Base-by-base conservation (phyloP, 2,113 vertebrate species). In the Tangachromis dhanisi region DNA sequence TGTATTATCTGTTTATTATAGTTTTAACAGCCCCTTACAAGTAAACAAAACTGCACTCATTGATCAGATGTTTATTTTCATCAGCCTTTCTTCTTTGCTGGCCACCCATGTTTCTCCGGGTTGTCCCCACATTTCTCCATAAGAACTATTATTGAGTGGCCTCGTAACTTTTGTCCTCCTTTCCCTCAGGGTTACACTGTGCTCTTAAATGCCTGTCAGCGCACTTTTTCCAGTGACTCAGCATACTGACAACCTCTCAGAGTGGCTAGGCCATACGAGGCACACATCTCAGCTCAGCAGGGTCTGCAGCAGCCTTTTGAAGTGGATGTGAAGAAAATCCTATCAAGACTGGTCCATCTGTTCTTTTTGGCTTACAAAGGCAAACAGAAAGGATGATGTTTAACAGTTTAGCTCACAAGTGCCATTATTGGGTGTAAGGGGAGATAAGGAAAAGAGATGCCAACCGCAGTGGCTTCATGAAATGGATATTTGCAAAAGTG, bases 241-340 rank as follows among this genome's bases (percentile, higher is more conserved):
- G 88, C 86, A 55, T 89, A 90, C 87, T 81, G 93, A 93, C 55
- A 89, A 86, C 81, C 82, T 88, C 88, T 89, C 88, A 45, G 76
- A 63, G 73, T 4, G 88, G 13, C 83, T 9, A 47, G 68, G 57
- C 51, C 24, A 3, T 8, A 68, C 12, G 3, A 86, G 59, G 54
- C 84, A 73, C 76, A 40, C 17, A 7, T 83, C 85, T 83, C 87
- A 66, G 81, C 61, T 59, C 61, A 80, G 78, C 85, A 47, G 90
- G 54, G 54, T 85, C 82, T 51, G 29, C 54, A 13, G 76, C 3
- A 38, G 81, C 71, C 55, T 84, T 94, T 88, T 81, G 61, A 92
- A 80, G 83, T 33, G 71, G 55, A 80, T 31, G 63, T 80, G 86
- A 89, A 51, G 16, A 87, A 51, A 88, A 83, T 9, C 85, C 71